A percentile compares a stretch with the other conserved stretches of the same genome.
Conservation (phyloP, 2,888 invertebrate species). For the Troilus luridus region DNA sequence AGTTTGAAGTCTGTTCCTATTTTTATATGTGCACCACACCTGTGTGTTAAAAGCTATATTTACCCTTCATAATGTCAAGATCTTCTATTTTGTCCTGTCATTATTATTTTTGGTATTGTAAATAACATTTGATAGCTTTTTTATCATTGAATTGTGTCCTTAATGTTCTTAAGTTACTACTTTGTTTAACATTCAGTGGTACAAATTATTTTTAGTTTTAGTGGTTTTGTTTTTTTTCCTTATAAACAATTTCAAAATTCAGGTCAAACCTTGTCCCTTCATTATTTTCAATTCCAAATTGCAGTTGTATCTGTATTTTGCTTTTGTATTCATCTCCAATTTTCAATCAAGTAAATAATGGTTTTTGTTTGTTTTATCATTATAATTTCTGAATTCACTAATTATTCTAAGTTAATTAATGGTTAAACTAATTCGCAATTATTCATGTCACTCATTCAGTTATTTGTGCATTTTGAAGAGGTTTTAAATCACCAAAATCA, state of each 20-base stretch:
- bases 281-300: neutral
- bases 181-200: neutral
- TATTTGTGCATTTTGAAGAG: neutral
- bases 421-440: neutral
- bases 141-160: neutral
- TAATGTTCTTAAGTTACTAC: neutral
- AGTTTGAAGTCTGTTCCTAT: slow-evolving; percentile 21
- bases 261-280: neutral
- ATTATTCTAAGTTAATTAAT: neutral
- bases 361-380: neutral
- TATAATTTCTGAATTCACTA: neutral
- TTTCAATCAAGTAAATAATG: neutral
- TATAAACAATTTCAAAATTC: neutral
- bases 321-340: neutral
- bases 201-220: neutral
- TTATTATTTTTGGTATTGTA: neutral
- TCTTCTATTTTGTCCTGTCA: neutral
- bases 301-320: neutral
- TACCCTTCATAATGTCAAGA: slow-evolving; percentile 24
- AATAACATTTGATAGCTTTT: neutral
- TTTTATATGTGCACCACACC: slow-evolving; percentile 24
- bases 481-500: neutral
- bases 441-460: neutral
- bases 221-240: neutral
- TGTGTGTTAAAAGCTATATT: slow-evolving; percentile 41